A percentile compares a stretch with the other conserved stretches of the same genome.
These are phyloP conservation scores for Lepisosteus oculatus DNA, from an alignment of 2,113 vertebrate genomes.

Conservation along the genomic window DNA sequence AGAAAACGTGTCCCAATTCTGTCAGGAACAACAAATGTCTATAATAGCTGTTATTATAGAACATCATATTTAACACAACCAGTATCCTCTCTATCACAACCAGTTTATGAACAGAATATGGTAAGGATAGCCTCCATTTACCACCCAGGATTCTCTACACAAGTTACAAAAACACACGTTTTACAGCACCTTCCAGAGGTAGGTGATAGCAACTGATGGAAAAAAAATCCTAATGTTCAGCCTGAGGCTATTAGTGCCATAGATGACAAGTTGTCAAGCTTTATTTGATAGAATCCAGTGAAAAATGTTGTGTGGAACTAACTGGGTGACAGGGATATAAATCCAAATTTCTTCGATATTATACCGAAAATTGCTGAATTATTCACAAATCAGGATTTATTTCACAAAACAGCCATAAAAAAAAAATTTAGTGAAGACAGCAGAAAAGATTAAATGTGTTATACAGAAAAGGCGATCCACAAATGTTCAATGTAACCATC, in stretches of 20 bases:
- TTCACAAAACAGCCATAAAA: too few species aligned
- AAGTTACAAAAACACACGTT: slow-evolving; percentile 22
- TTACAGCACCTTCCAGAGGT: slow-evolving; percentile 10
- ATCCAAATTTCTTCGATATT: neutral
- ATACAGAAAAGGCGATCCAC: too few species aligned
- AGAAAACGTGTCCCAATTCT: slow-evolving; percentile 66
- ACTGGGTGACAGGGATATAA: neutral
- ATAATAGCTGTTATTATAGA: slow-evolving; percentile 50
- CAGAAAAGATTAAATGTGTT: too few species aligned
- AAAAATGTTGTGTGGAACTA: slow-evolving; percentile 19
- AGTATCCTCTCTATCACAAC: slow-evolving; percentile 28
- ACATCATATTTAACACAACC: slow-evolving; percentile 63
- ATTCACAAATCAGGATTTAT: too few species aligned
- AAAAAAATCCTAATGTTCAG: slow-evolving; percentile 62
- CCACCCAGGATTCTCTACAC: slow-evolving; percentile 43
- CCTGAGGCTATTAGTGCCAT: slow-evolving; percentile 43
- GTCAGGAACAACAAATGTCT: slow-evolving; percentile 53
- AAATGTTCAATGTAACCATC: too few species aligned
- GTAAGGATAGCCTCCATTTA: slow-evolving; percentile 48
- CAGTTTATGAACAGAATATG: slow-evolving; percentile 19
- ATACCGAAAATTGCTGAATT: neutral
- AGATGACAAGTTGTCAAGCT: slow-evolving; percentile 60
- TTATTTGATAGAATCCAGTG: slow-evolving; percentile 51
- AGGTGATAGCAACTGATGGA: slow-evolving; percentile 47
- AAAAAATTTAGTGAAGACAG: too few species aligned